Conservation (phyloP, 1,140 invertebrate species). For the Ceratina calcarata region DNA sequence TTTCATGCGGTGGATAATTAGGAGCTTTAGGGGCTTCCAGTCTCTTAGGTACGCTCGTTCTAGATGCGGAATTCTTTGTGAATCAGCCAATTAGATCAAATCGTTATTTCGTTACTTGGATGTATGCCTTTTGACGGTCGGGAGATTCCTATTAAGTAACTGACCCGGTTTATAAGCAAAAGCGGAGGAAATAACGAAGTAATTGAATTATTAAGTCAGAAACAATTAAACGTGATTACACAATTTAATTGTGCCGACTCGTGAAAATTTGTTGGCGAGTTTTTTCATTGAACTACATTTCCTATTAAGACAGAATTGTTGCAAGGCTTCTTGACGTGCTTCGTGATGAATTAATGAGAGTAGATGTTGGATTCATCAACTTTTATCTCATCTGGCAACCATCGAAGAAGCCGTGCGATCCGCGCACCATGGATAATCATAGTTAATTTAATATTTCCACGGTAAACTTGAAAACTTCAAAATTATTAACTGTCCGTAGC, state of each 20-base stretch:
- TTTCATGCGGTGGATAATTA: slow-evolving; percentile 29
- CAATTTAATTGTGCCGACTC: background rate
- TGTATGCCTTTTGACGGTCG: background rate
- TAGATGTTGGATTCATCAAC: slow-evolving; percentile 25
- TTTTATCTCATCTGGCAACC: background rate
- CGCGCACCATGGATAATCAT: slow-evolving; percentile 11
- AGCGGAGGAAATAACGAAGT: too few relatives aligned
- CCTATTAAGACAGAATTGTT: background rate
- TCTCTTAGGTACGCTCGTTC: background rate
- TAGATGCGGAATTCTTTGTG: background rate
- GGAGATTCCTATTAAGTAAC: background rate
- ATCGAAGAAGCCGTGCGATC: background rate
- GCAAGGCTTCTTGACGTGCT: background rate
- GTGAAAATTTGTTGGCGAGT: background rate
- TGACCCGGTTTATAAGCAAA: too few relatives aligned
- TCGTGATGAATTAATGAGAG: slow-evolving; percentile 2
- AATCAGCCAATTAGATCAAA: background rate
- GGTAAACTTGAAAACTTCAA: background rate
- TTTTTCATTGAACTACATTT: slow-evolving; percentile 1
- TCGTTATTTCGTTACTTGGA: background rate
- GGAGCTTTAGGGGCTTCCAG: background rate
- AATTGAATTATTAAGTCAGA: too few relatives aligned
- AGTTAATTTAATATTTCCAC: slow-evolving; percentile 27
- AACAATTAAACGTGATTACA: too few relatives aligned
- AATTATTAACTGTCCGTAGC: slow-evolving; percentile 23